Evolutionary conservation across 2,888 invertebrate species (phyloP), one percentile per base, ranked within the genome.

Genomic region (Conchocele bisecta): DNA sequence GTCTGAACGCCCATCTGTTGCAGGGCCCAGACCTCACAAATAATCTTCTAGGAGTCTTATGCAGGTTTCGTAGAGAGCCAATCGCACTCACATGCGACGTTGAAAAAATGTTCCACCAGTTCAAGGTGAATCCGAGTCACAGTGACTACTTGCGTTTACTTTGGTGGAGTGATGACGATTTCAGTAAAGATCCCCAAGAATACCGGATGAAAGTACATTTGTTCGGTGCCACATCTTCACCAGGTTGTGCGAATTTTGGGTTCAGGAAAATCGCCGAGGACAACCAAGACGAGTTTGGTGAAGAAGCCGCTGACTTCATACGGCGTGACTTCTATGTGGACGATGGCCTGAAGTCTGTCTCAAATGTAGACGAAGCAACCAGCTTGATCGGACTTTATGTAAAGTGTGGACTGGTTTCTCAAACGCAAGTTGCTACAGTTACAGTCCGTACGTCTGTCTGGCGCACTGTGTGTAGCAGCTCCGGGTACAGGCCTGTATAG

Each of bases 101-200:
- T 15, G 79, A 81, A 37, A 56, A 58, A 33, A 79, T 76, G 81
- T 81, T 81, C 37, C 56, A 77, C 42, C 72, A 73, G 35, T 66
- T 81, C 37, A 17, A 42, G n/a, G 81, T 79, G 3, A 2, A 53
- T 7, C 37, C 33, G 26, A 39, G 20, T 22, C 67, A 75, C 44
- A 44, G 70, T 17, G 59, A 79, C 48, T 79, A 39, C 37, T 53
- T 79, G 17, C 33, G 75, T 3, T 77, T 82, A 35, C 41, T 81
- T 44, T 82, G 81, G 75, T 83, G 75, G 68, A 48, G 71, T 37
- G 37, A 75, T 56, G 67, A 65, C 13, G 59, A 75, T 42, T 13
- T 56, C 5, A 35, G 48, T 3, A 53, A 35, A 3, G 51, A 56
- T 2, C 58, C 64, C 6, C 9, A 35, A 7, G 78, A 78, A 5